A percentile compares a stretch with the other conserved stretches of the same genome.
phyloP scores from a whole-genome alignment of 2,113 vertebrate genomes.

The Montifringilla adamsi region DNA sequence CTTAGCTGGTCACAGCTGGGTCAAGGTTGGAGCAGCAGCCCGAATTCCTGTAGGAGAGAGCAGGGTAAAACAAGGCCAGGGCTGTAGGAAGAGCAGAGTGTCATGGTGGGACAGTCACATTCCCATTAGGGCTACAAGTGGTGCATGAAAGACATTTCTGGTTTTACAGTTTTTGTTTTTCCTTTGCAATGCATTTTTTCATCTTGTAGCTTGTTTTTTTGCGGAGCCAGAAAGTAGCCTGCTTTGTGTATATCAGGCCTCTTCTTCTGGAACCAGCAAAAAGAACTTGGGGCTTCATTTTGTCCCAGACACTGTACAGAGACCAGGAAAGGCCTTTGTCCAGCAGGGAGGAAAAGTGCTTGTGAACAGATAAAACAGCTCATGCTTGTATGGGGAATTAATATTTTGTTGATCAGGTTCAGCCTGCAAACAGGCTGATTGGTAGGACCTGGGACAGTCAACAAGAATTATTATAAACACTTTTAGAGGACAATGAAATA shows the following conservation, averaged over 20 bases:
- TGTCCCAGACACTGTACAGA: neutral
- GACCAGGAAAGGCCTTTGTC: neutral
- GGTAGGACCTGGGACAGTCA: neutral
- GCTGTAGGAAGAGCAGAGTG: neutral
- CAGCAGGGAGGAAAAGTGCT: neutral
- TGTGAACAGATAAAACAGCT: neutral
- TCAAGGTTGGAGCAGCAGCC: neutral
- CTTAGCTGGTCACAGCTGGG: neutral
- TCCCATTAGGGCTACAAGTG: neutral
- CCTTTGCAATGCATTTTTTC: neutral
- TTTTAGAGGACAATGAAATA: neutral
- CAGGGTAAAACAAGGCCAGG: neutral
- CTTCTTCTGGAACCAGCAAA: neutral
- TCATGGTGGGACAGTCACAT: neutral
- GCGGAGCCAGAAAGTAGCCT: neutral
- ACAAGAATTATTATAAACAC: neutral
- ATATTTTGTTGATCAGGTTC: neutral
- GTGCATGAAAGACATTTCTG: neutral
- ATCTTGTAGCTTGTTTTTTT: neutral
- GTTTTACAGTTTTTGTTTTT: neutral
- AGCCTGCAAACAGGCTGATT: neutral
- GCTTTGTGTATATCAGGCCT: neutral
- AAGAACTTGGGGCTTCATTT: neutral
- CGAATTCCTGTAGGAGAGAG: neutral
- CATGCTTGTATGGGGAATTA: neutral